Evolutionary conservation across 2,888 invertebrate genomes (phyloP).

Genomic region (Polyommatus icarus): DNA sequence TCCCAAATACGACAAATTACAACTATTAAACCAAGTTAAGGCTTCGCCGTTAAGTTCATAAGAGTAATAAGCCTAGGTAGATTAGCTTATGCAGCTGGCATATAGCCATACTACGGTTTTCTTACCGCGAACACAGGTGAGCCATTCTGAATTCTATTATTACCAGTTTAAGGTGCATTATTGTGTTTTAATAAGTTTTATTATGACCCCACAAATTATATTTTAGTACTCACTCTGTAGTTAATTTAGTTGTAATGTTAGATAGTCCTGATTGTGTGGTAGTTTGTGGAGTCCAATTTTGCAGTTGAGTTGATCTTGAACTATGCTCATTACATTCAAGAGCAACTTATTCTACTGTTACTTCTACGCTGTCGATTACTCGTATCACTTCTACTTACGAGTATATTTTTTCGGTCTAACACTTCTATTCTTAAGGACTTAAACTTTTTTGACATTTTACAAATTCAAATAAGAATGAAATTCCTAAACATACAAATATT

Average conservation of each 20-base stretch:
- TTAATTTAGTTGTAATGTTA: conserved; percentile 12
- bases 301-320: conserved; percentile 14
- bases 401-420: no score
- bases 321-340: background rate
- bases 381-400: no score
- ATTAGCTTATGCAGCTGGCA: conserved; percentile 43
- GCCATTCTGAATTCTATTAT: conserved; percentile 23
- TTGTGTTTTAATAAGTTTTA: background rate
- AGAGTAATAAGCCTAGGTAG: conserved; percentile 31
- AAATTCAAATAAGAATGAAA: background rate
- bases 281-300: conserved; percentile 7
- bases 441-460: background rate
- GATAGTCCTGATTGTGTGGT: conserved; percentile 9
- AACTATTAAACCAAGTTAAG: conserved; percentile 30
- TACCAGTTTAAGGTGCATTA: background rate
- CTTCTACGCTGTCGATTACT: no score
- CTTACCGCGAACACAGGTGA: conserved; percentile 35
- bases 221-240: conserved; percentile 19
- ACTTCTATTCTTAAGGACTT: no score
- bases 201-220: conserved; percentile 2
- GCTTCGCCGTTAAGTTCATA: conserved; percentile 30
- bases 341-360: background rate
- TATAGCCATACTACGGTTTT: conserved; percentile 43
- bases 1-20: conserved; percentile 30
- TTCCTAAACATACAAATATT: no score